Conservation (phyloP, 2,888 invertebrate genomes). For the Drosophila subsilvestris region DNA sequence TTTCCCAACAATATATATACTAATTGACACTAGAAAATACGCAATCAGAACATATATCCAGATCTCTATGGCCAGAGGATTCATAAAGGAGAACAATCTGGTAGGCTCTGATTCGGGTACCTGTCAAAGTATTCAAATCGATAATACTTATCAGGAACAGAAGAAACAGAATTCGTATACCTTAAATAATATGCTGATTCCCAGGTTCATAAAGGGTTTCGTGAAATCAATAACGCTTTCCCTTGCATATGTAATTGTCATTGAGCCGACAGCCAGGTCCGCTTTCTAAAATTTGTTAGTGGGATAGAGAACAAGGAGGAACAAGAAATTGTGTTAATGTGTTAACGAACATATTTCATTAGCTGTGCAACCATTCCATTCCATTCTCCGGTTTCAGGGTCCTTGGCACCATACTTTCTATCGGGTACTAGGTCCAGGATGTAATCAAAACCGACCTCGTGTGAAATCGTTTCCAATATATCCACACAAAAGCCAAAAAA, state of each 20-base stretch:
- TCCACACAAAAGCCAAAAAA: conserved; percentile 93
- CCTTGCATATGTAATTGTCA: conserved; percentile 95
- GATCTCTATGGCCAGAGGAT: conserved; percentile 93
- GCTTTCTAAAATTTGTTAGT: conserved; percentile 91
- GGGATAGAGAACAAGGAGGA: conserved; percentile 2
- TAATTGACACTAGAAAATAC: conserved; percentile 90
- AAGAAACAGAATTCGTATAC: conserved; percentile 81
- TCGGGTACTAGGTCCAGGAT: conserved; percentile 89
- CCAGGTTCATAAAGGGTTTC: conserved; percentile 96
- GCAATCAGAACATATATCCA: conserved; percentile 93
- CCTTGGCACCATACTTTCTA: conserved; percentile 90
- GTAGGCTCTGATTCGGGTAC: conserved; percentile 89
- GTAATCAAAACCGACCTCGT: conserved; percentile 89
- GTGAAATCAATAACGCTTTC: conserved; percentile 96
- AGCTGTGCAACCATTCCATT: conserved; percentile 90
- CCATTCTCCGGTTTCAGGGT: conserved; percentile 90
- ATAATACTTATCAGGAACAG: neutral
- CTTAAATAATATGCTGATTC: conserved; percentile 94
- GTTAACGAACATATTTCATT: conserved; percentile 86
- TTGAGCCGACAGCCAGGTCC: conserved; percentile 93
- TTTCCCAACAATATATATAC: conserved; percentile 91
- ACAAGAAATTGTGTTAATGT: neutral
- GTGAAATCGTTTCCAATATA: conserved; percentile 88
- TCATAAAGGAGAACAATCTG: conserved; percentile 93
- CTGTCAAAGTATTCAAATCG: conserved; percentile 82